Base-by-base conservation (phyloP, 1,140 invertebrate species). In the Aphidius gifuensis region DNA sequence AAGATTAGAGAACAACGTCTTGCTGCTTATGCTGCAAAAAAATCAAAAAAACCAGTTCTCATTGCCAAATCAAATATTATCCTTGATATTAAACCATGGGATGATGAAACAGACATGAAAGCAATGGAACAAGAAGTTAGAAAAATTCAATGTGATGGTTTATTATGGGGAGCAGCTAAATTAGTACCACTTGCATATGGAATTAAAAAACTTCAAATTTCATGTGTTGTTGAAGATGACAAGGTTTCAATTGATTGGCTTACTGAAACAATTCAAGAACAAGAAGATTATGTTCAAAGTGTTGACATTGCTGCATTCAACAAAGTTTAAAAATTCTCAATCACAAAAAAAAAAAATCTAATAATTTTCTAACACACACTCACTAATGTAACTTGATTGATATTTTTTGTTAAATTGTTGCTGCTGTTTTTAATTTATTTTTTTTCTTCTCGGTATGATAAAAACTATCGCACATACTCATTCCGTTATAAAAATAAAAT, bases 301-400 rank as follows among this genome's bases (percentile, higher is more conserved):
- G 92, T 97, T 62, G 95, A 97, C 78, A 93, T 97, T 81, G 95
- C 93, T 72, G 94, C 95, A 68, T 97, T 97, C 80, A 96, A 98
- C 82, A 97, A 97, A 82, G 91, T 98, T 80, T 97, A 94, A 92
- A 74, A 70, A 48, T 64, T 38, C 21, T 42, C 21, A 46, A 48
- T 49, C 6, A 32, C 23, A 32, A 32, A 32, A 32, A 32, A 32
- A n/a, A 32, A 32, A 2, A 32, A 32, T 3, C 4, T 1, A 32
- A 32, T 32, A 32, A 32, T 32, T 32, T 32, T 32, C 1, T 32
- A 32, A 32, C 23, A 32, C 1, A 32, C 23, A 32, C 23, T 32
- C 23, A 16, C 16, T 0, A 16, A 16, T 16, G 16, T 16, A 16
- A 16, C 16, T 16, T 16, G 16, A 16, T 16, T 16, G 16, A 16